Evolutionary conservation across 2,113 vertebrate genomes (phyloP), one percentile per base, ranked within the genome.

Genomic region (Aegotheles bennettii): DNA sequence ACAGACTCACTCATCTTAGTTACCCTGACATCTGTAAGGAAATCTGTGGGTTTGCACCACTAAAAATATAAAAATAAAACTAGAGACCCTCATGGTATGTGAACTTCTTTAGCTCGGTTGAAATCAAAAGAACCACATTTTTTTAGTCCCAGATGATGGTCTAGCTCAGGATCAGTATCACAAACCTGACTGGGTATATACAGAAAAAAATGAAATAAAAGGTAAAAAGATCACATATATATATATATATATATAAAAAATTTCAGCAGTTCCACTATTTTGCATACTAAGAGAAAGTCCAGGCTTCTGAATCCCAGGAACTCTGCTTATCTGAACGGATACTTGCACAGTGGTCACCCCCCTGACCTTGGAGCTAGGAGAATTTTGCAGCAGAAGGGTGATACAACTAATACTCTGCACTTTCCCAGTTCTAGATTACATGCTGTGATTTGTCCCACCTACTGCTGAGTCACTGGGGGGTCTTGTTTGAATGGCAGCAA

Each of bases 191-290:
- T 10, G 5, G 1, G 2, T 26, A 50, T 21, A 14, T 8, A 45
- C 0, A 38, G 28, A 10, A 36, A 87, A 68, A 74, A 70, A 80
- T 63, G 2, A 71, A 84, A 71, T 4, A 33, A 33, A 73, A n/a
- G 7, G 3, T 57, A 2, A 56, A 79, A 59, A 40, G 16, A 4
- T 3, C 12, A 14, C 3, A 28, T 2, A 16, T 3, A 18, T 25
- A 25, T 18, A 33, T 12, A 13, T 6, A 4, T 2, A 47, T 5
- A 31, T 2, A 38, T 9, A 47, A 48, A 76, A 74, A 9, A 24
- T 48, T 31, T 61, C 13, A 10, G 20, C 25, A 69, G 45, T 12
- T 53, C 23, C 64, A 54, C 13, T 25, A 48, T 84, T 78, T 74
- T 70, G 4, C 13, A n/a, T 10, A 20, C 6, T n/a, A 59, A 74